Evolutionary conservation across 64 coral and sea anemone genomes (phyloP).

Genomic region (Pocillopora verrucosa): DNA sequence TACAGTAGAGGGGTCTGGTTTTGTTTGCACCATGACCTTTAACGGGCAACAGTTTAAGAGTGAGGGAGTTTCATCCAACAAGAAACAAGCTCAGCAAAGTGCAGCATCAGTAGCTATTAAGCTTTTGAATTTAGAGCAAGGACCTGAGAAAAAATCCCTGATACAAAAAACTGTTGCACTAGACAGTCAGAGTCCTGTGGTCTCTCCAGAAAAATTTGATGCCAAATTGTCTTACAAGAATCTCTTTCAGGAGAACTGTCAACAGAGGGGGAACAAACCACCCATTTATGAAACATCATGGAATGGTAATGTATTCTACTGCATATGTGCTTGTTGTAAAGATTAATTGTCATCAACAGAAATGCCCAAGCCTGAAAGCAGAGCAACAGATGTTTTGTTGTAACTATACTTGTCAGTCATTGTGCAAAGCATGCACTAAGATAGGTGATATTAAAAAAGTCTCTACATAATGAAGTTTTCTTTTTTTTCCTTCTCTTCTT

Average conservation of each 20-base stretch:
- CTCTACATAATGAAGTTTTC: too few relatives aligned
- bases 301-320: slow-evolving; percentile 20
- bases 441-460: too few relatives aligned
- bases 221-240: slow-evolving; percentile 67
- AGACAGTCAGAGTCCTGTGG: background rate
- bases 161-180: background rate
- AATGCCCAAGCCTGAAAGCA: too few relatives aligned
- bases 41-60: slow-evolving; percentile 44
- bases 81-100: slow-evolving; percentile 47
- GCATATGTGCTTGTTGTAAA: background rate
- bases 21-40: slow-evolving; percentile 52
- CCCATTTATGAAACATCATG: slow-evolving; percentile 52
- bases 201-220: background rate
- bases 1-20: slow-evolving; percentile 2
- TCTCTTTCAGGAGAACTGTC: slow-evolving; percentile 71
- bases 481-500: too few relatives aligned
- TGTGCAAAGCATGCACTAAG: too few relatives aligned
- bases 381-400: too few relatives aligned
- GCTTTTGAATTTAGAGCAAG: background rate
- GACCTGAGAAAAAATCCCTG: background rate
- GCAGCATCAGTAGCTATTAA: slow-evolving; percentile 29
- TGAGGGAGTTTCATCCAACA: slow-evolving; percentile 18
- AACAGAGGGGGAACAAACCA: slow-evolving; percentile 53
- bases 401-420: too few relatives aligned
- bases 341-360: background rate